Base-by-base conservation (phyloP, 2,888 invertebrate genomes). In the Hemistola chrysoprasaria region DNA sequence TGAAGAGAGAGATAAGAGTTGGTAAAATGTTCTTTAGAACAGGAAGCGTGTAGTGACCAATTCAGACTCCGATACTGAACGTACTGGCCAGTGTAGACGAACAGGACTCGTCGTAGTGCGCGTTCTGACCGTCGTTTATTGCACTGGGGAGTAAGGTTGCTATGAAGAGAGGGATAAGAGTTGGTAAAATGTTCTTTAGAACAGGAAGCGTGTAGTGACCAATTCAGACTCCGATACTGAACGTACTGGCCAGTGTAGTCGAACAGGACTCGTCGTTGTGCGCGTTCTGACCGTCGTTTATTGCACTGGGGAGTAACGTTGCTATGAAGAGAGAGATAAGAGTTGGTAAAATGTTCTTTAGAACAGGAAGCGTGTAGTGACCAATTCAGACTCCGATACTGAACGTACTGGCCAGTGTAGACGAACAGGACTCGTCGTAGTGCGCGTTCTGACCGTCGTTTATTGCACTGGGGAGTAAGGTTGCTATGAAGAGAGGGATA, bases 201-300 rank as follows among this genome's bases (percentile, higher is more conserved):
- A n/a, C n/a, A n/a, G n/a, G n/a, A n/a, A n/a, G n/a, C n/a, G n/a
- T n/a, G n/a, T n/a, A n/a, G n/a, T n/a, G n/a, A n/a, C n/a, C n/a
- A n/a, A n/a, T 97, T 64, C 97, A 95, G 22, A 98, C 98, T 5
- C 99, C 99, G 76, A 99, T 99, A 83, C 98, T 98, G 90, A 99
- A 99, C 1, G 99, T 99, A 40, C 98, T 98, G 0, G 99, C 99
- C 26, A 99, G 89, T 0, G 99, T 99, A 8, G 99, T 99, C 8
- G 98, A 98, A 78, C 99, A 99, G 56, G 98, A 98, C 82, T 99
- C 99, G 71, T 99, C 99, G 80, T 99, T 99, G 83, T 99, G 98
- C 0, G 99, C 99, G 75, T 99, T 99, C 79, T 99, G 98, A 0
- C 99, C 99, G 78, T 99, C 98, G 85, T 99, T 99, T 69, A 99